phyloP scores from a whole-genome alignment of 2,113 vertebrate species.

The Passer domesticus region DNA sequence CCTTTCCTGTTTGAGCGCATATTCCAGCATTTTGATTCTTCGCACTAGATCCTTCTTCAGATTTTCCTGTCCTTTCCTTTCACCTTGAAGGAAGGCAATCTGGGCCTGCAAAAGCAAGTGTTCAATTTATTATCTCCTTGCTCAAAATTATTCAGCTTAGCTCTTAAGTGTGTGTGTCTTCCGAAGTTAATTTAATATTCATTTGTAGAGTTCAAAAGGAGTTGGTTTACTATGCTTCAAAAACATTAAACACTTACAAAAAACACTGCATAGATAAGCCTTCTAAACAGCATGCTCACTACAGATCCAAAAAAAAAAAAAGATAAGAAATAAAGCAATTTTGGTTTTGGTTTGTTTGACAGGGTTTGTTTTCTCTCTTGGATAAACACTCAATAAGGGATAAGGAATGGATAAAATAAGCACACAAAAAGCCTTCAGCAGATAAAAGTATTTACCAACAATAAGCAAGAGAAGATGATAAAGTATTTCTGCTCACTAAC shows the following conservation, averaged over 20 bases:
- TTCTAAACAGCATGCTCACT: not conserved
- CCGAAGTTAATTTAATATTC: not conserved
- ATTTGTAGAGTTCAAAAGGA: not conserved
- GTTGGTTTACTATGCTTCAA: not conserved
- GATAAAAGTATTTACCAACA: not conserved
- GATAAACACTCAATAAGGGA: not conserved
- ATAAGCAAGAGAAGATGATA: not conserved
- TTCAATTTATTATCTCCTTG: slow-evolving; percentile 18
- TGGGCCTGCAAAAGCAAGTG: slow-evolving; percentile 77
- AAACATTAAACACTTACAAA: not conserved
- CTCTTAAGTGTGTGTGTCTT: not conserved
- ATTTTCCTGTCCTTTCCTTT: slow-evolving; percentile 87
- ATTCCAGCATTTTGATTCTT: slow-evolving; percentile 89
- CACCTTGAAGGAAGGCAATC: slow-evolving; percentile 86
- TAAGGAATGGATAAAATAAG: not conserved
- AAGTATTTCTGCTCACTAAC: not conserved
- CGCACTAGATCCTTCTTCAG: slow-evolving; percentile 87
- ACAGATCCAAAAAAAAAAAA: not conserved
- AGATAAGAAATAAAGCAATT: not conserved
- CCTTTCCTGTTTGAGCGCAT: slow-evolving; percentile 87
- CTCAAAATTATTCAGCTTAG: not conserved
- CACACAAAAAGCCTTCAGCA: not conserved
- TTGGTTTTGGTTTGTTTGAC: not conserved
- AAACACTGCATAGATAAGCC: not conserved
- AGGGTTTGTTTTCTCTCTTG: not conserved